These are phyloP conservation scores for Ceratosolen solmsi DNA, from an alignment of 1,140 invertebrate species.

Conservation along the genomic window DNA sequence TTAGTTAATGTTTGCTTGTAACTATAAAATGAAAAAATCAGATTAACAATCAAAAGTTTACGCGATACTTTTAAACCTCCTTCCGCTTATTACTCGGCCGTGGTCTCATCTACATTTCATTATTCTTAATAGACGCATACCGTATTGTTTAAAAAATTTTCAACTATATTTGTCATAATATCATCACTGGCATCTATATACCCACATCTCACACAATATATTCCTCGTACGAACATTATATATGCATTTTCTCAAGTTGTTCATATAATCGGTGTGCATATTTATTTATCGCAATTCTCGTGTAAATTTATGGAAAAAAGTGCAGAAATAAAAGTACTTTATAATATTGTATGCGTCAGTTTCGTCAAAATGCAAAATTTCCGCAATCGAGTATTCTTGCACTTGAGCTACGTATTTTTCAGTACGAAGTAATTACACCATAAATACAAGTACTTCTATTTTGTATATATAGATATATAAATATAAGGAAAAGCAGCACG, in stretches of 20 bases:
- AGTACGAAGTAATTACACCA: conserved; percentile 17
- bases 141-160: conserved; percentile 9
- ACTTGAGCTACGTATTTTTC: not conserved
- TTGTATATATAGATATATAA: not conserved
- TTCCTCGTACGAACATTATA: conserved; percentile 23
- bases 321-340: not conserved
- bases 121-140: not conserved
- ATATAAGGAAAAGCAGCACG: conserved; percentile 53
- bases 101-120: conserved; percentile 20
- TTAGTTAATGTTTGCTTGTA: conserved; percentile 18
- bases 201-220: not conserved
- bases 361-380: conserved; percentile 25
- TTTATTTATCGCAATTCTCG: not conserved
- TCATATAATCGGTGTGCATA: not conserved
- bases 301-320: conserved; percentile 3
- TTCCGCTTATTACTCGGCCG: conserved; percentile 1
- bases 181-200: not conserved
- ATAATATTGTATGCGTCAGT: not conserved
- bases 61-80: conserved; percentile 24
- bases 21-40: conserved; percentile 53
- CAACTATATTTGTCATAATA: conserved; percentile 2
- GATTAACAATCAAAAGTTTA: conserved; percentile 48
- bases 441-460: conserved; percentile 31
- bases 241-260: not conserved
- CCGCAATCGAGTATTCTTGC: conserved; percentile 2